Evolutionary conservation across 2,113 vertebrate species (phyloP).

Genomic region (Platycercus adscitus): DNA sequence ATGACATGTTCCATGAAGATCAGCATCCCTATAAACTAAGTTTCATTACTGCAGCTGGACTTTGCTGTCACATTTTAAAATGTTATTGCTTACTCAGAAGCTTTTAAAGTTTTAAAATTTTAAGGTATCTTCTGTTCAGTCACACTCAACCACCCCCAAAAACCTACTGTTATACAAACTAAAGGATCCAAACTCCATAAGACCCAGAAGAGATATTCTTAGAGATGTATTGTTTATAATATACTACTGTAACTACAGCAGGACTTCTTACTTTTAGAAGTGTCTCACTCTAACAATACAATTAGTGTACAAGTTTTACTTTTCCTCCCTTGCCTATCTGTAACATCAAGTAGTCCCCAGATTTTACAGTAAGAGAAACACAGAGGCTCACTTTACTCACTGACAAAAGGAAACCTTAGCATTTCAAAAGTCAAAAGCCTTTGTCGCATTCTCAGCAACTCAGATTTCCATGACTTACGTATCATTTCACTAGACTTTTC

Average conservation of each 20-base stretch:
- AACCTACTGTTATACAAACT: neutral
- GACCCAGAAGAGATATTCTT: neutral
- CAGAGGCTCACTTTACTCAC: neutral
- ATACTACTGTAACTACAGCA: neutral
- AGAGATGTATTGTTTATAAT: neutral
- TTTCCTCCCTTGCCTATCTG: neutral
- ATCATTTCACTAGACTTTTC: neutral
- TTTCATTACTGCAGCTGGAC: neutral
- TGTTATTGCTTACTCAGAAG: neutral
- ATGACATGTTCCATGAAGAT: neutral
- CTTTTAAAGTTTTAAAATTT: neutral
- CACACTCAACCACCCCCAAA: neutral
- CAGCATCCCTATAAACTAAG: neutral
- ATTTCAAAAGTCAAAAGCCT: neutral
- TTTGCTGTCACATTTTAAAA: neutral
- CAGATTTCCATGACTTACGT: neutral
- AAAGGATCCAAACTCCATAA: neutral
- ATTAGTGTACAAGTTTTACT: neutral
- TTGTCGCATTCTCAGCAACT: neutral
- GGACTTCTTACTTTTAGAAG: neutral
- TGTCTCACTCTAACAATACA: neutral
- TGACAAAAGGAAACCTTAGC: neutral
- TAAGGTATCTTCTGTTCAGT: neutral
- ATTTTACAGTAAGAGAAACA: neutral
- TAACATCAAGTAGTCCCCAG: neutral